phyloP scores from a whole-genome alignment of 1,140 invertebrate species.

The Xylocopa sonorina region DNA sequence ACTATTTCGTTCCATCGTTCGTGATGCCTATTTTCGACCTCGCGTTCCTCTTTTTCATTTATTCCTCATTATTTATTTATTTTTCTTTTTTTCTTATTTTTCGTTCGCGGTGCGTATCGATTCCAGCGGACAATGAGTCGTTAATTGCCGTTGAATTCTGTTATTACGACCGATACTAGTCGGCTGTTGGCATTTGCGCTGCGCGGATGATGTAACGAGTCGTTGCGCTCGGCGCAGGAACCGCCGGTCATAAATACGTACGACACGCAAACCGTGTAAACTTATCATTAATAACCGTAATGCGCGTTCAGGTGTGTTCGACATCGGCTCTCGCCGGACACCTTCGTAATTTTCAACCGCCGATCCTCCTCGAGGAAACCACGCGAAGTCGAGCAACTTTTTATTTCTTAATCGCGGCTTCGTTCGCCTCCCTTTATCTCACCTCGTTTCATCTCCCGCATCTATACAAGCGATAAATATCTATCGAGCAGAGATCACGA shows the following conservation, averaged over 20 bases:
- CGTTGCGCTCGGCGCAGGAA: conserved; percentile 44
- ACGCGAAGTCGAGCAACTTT: not conserved
- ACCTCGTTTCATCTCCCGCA: not conserved
- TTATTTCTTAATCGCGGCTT: not conserved
- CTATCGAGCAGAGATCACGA: too few species aligned
- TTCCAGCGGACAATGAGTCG: not conserved
- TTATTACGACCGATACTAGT: not conserved
- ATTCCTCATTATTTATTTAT: too few species aligned
- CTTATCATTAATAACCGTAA: conserved; percentile 65
- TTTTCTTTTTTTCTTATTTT: not conserved
- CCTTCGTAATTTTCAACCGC: not conserved
- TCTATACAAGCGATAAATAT: too few species aligned
- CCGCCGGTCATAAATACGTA: not conserved
- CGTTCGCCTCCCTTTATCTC: not conserved
- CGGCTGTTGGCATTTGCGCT: conserved; percentile 6
- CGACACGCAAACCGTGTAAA: conserved; percentile 62
- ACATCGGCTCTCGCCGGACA: not conserved
- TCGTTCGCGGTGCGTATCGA: too few species aligned
- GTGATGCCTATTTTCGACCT: not conserved
- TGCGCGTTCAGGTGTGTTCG: conserved; percentile 28
- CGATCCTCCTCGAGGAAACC: not conserved
- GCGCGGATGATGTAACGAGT: conserved; percentile 49
- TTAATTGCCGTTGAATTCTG: conserved; percentile 14
- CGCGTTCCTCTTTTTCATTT: not conserved
- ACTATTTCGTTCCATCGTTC: conserved; percentile 16